Percentiles rank a stretch among this genome's conserved stretches.
phyloP scores from a whole-genome alignment of 1,140 invertebrate species.

The Tigriopus japonicus region DNA sequence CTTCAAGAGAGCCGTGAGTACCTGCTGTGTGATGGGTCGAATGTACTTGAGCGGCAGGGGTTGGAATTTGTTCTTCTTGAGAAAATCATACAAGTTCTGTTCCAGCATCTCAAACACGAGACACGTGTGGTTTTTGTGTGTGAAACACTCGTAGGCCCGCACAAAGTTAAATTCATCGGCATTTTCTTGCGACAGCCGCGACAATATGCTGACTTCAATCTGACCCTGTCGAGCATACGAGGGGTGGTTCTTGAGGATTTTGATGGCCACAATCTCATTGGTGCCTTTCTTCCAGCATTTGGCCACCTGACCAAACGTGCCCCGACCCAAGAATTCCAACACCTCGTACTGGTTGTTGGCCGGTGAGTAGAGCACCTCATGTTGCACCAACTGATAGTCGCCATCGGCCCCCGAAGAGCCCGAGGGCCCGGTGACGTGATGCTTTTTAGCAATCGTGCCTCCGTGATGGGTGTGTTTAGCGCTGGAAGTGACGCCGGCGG shows the following conservation, averaged over 20 bases:
- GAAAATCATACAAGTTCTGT: conserved; percentile 98
- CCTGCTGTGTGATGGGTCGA: conserved; percentile 90
- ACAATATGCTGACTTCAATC: conserved; percentile 61
- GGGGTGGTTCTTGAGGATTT: conserved; percentile 99
- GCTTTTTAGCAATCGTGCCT: no score
- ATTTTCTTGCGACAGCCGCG: conserved; percentile 64
- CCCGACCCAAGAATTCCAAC: conserved; percentile 90
- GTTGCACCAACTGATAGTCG: conserved; percentile 93
- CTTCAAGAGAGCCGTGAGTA: conserved; percentile 91
- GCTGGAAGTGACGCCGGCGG: conserved; percentile 41
- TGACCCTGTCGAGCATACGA: conserved; percentile 98
- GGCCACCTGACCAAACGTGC: conserved; percentile 96
- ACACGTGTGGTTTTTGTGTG: conserved; percentile 98
- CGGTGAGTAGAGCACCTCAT: conserved; percentile 90
- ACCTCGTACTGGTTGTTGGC: conserved; percentile 77
- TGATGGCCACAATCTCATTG: conserved; percentile 98
- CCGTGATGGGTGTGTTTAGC: conserved; percentile 18
- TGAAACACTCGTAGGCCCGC: conserved; percentile 96
- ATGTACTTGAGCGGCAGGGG: conserved; percentile 95
- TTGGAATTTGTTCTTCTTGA: conserved; percentile 99
- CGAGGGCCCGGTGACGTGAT: neutral
- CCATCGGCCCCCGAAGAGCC: conserved; percentile 46
- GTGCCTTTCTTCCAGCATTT: conserved; percentile 99
- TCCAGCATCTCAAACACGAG: conserved; percentile 99
- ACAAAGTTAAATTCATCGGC: conserved; percentile 99